Evolutionary conservation across 2,113 vertebrate genomes (phyloP), one percentile per base, ranked within the genome.

Genomic region (Zingel zingel): DNA sequence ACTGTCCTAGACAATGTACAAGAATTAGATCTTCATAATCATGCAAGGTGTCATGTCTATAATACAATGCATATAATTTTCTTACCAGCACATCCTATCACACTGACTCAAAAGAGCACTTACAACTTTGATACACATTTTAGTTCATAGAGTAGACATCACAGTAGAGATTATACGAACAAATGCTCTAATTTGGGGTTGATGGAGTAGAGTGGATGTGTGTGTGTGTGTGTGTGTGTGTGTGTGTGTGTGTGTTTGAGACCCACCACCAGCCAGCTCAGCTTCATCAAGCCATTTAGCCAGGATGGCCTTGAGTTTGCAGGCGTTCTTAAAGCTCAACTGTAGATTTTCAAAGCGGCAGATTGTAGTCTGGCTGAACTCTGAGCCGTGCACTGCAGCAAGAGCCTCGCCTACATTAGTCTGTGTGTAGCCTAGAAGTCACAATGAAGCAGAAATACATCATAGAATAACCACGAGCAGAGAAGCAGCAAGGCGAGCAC

Each of bases 301-400:
- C 86, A 99, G 93, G 81, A 99, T 99, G 4, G 97, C 96, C 93
- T 99, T 99, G 70, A 99, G 95, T 82, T 99, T 99, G 94, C 98
- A 99, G 0, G 98, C 98, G 0, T 99, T 99, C 93, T 99, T 99
- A 87, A 99, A 99, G 90, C 98, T 99, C 90, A 99, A 95, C 90
- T 99, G 98, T 88, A 99, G 90, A 90, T 99, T 99, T 94, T 99
- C 98, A 93, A 99, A 99, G 23, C 98, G 95, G 90, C 98, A 99
- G 90, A 99, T 99, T 0, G 98, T 99, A 11, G 98, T 99, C 94
- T 99, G 98, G 88, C 98, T 99, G 95, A 99, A 99, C 89, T 99
- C 98, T 0, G 98, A 99, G 86, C 98, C 98, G 0, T 99, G 98
- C 73, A 99, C 98, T 0, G 98, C 98, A 39, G 98, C 98, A 47